Evolutionary conservation across 2,797 vertebrate species (phyloP), one percentile per base, ranked within the genome.

Genomic region (Enteromius treurensis): DNA sequence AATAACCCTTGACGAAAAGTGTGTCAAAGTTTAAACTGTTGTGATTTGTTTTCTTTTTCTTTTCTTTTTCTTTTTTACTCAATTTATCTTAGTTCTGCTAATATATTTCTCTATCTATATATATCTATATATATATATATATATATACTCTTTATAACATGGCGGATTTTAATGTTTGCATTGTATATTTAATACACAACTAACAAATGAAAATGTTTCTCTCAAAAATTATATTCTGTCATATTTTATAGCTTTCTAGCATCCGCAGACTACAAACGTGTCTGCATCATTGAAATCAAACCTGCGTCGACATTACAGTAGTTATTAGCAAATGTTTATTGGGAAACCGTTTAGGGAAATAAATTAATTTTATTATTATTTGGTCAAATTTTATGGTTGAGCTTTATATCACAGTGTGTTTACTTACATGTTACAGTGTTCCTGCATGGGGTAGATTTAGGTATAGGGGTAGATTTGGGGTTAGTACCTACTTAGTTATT

Each of bases 1-100:
- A 49, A 64, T 62, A 81, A 74, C 15, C 73, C 51, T 67, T 68
- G 60, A 71, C 51, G 45, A 82, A 82, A 23, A 29, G 53, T 58
- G 17, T 17, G 47, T 26, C 62, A 40, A 42, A 74, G 69, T 47
- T 80, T 45, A 19, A 76, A 82, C 26, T 19, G 34, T 37, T 69
- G 37, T 15, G 23, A 68, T 32, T 45, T 8, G 1, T 42, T 42
- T 11, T 2, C n/a, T 11, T 2, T 40, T 45, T n/a, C 6, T 69
- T 60, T n/a, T n/a, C n/a, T n/a, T n/a, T n/a, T n/a, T n/a, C n/a
- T n/a, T n/a, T n/a, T n/a, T n/a, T n/a, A n/a, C n/a, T n/a, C n/a
- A n/a, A n/a, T 51, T 32, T 11, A 58, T 71, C 62, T 67, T 74
- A 29, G 40, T 47, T 62, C 19, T 70, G 21, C 32, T 37, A 3